These are phyloP conservation scores for Tauraco hartlaubi DNA, from an alignment of 2,797 vertebrate species.

Conservation along the genomic window DNA sequence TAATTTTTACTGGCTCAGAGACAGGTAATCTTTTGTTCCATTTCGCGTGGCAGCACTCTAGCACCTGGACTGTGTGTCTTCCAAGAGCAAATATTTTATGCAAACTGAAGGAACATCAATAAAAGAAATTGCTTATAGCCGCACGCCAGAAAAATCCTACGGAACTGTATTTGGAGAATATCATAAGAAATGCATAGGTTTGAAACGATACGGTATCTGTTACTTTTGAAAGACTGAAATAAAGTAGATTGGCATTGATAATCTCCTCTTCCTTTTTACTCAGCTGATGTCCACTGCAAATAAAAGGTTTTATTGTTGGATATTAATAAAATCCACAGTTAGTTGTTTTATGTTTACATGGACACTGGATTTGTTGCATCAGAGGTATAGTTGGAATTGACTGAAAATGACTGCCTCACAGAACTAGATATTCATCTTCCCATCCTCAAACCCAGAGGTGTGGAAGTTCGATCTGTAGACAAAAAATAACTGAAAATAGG, in stretches of 20 bases:
- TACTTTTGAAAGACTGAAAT: neutral
- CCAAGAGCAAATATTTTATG: neutral
- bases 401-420: neutral
- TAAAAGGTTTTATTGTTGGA: neutral
- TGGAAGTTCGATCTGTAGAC: neutral
- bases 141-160: neutral
- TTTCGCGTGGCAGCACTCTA: neutral
- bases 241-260: neutral
- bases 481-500: neutral
- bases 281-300: neutral
- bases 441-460: neutral
- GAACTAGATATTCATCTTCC: neutral
- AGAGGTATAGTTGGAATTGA: neutral
- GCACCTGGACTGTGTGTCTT: neutral
- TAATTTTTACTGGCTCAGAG: neutral
- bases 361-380: neutral
- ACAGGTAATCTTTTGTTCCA: neutral
- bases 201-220: neutral
- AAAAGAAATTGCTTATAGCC: neutral
- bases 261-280: neutral
- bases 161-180: neutral
- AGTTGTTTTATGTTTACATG: neutral
- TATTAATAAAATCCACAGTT: conserved; percentile 1
- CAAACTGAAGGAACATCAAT: neutral
- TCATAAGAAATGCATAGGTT: neutral